Conservation (phyloP, 30 jellyfish, hydroid and myxozoan genomes). For the Hydractinia echinata region DNA sequence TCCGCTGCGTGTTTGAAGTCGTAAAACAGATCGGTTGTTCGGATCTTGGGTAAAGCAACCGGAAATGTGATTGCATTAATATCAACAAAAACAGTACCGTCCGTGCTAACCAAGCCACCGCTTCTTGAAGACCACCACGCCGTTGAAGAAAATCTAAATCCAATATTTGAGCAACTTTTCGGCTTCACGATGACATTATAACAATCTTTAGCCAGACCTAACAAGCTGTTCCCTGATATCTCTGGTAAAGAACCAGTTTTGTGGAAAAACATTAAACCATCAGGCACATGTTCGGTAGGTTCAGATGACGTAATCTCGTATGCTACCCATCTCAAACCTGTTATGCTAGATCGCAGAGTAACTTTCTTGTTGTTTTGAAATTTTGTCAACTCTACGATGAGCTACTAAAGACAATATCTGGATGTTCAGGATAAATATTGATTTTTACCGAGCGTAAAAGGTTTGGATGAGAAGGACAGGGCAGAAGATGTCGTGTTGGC, state of each 20-base stretch:
- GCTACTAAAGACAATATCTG: conserved; percentile 33
- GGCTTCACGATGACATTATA: conserved; percentile 21
- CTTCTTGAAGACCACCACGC: conserved; percentile 46
- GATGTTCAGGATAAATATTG: conserved; percentile 44
- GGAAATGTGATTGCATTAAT: conserved; percentile 43
- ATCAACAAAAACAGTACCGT: conserved; percentile 44
- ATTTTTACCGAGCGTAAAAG: conserved; percentile 31
- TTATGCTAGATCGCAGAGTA: conserved; percentile 24
- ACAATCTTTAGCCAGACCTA: conserved; percentile 39
- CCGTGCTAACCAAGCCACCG: conserved; percentile 33
- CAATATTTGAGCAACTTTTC: conserved; percentile 16
- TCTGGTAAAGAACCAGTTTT: conserved; percentile 20
- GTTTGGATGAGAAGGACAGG: conserved; percentile 34
- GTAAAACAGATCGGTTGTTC: neutral
- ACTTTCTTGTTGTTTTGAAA: conserved; percentile 10
- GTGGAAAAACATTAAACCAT: conserved; percentile 43
- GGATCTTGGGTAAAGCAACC: conserved; percentile 33
- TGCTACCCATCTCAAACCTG: conserved; percentile 50
- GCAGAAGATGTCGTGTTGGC: conserved; percentile 20
- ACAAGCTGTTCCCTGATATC: conserved; percentile 22
- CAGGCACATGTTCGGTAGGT: conserved; percentile 27
- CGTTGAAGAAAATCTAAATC: conserved; percentile 35
- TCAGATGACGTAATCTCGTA: conserved; percentile 37
- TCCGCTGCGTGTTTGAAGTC: conserved; percentile 35
- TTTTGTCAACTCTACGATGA: conserved; percentile 20